Evolutionary conservation across 2,888 invertebrate genomes (phyloP), one percentile per base, ranked within the genome.

Genomic region (Lysandra bellargus): DNA sequence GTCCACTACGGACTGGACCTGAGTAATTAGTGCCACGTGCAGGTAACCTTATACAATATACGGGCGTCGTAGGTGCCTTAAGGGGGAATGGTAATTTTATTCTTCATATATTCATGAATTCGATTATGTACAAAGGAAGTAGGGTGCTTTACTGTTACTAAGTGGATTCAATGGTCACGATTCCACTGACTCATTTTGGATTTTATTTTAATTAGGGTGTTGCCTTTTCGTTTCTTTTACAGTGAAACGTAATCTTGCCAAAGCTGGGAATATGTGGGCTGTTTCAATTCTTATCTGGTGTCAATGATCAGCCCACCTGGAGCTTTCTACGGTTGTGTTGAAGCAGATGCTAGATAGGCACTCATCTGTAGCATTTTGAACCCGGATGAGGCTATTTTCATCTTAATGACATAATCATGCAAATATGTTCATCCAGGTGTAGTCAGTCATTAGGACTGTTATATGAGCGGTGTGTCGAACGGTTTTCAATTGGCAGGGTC

Each of bases 11-110:
- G 83, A 85, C 86, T 87, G 85, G 87, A 87, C 90, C 89, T 90
- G 86, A 89, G 80, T 93, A 94, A 94, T 92, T 89, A 90, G 83
- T 87, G 93, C 93, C 94, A 91, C 93, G 94, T 89, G 94, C 88
- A 89, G 85, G 87, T 88, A 44, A 74, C 74, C 74, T 69, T 69
- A 69, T 74, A 74, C 74, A 44, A 44, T 69, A 69, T 74, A 74
- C 74, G 74, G 74, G 75, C 75, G 49, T 44, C 74, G 44, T 23
- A 57, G 76, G 76, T 76, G 76, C 30, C 57, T 76, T 76, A 76
- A 57, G 76, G 57, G 33, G 57, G 14, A 76, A 76, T 75, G 79
- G 44, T 61, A 74, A 61, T 33, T 75, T 30, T 33, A 33, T 76
- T 44, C 23, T 61, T 64, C 44, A 79, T 75, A 40, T 6, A 79